These are phyloP conservation scores for Plecturocebus donacophilus DNA, from an alignment of 2,113 vertebrate genomes.

Conservation along the genomic window DNA sequence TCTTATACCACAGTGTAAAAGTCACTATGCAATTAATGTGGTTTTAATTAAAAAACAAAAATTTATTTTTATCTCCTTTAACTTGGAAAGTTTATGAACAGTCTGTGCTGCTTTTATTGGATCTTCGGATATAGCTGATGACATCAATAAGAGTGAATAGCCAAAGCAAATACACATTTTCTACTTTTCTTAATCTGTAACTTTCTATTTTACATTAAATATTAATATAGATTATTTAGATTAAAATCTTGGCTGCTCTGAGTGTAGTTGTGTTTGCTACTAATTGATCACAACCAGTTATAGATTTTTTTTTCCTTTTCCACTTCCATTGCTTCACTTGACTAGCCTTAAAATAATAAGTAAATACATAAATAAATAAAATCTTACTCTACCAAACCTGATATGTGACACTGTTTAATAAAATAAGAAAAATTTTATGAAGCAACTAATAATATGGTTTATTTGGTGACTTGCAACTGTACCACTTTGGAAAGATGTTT, in stretches of 20 bases:
- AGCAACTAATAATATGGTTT: background rate
- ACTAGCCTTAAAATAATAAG: too few relatives aligned
- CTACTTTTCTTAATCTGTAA: background rate
- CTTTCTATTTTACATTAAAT: background rate
- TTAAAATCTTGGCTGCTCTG: background rate
- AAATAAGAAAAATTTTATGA: constrained; percentile 1
- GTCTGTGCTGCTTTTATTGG: constrained; percentile 28
- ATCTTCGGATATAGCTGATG: constrained; percentile 2
- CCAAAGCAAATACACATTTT: background rate
- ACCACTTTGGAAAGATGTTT: background rate
- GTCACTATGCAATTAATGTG: background rate
- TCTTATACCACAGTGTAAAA: constrained; percentile 45
- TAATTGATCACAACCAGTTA: too few relatives aligned
- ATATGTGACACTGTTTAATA: background rate
- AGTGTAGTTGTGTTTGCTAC: too few relatives aligned
- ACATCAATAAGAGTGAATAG: background rate
- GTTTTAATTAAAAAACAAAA: constrained; percentile 57
- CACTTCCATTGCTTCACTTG: too few relatives aligned
- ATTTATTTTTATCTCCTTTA: constrained; percentile 48
- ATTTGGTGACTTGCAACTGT: background rate
- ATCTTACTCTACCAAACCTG: background rate
- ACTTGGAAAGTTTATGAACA: background rate
- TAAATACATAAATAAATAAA: too few relatives aligned
- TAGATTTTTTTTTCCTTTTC: too few relatives aligned
- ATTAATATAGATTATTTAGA: background rate